A percentile compares a stretch with the other conserved stretches of the same genome.
phyloP scores from a whole-genome alignment of 2,113 vertebrate genomes.

The Panthera uncia region DNA sequence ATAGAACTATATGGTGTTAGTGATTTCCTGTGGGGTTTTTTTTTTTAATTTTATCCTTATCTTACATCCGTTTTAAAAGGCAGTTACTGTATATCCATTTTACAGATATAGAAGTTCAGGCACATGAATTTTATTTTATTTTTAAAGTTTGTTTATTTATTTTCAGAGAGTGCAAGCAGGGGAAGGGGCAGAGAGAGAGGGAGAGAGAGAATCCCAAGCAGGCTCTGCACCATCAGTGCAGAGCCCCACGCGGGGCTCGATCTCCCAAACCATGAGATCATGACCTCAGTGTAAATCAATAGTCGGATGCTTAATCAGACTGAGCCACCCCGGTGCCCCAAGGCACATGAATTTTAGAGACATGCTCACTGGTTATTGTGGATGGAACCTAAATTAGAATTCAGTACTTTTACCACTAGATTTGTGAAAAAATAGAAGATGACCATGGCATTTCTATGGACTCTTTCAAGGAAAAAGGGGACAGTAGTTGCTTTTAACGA shows the following conservation, averaged over 20 bases:
- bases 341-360: not conserved
- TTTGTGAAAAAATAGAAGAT: not conserved
- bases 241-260: too few relatives aligned
- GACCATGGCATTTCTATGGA: not conserved
- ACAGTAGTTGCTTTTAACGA: not conserved
- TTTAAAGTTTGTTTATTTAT: too few relatives aligned
- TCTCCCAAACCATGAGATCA: too few relatives aligned
- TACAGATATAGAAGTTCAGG: not conserved
- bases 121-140: not conserved
- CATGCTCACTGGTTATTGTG: not conserved
- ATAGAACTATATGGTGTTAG: not conserved
- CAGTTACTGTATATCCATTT: not conserved
- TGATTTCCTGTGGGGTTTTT: not conserved
- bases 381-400: not conserved
- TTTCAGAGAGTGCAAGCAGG: too few relatives aligned
- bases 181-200: too few relatives aligned
- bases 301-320: too few relatives aligned
- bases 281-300: too few relatives aligned
- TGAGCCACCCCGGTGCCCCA: not conserved
- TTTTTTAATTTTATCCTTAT: not conserved
- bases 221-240: too few relatives aligned
- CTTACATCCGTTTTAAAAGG: not conserved
- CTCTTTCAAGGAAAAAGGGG: not conserved
- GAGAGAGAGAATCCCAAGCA: too few relatives aligned
- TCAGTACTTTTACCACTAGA: not conserved